Percentiles rank a stretch among this genome's conserved stretches.
phyloP scores from a whole-genome alignment of 2,888 invertebrate genomes.

The Thymelicus acteon region DNA sequence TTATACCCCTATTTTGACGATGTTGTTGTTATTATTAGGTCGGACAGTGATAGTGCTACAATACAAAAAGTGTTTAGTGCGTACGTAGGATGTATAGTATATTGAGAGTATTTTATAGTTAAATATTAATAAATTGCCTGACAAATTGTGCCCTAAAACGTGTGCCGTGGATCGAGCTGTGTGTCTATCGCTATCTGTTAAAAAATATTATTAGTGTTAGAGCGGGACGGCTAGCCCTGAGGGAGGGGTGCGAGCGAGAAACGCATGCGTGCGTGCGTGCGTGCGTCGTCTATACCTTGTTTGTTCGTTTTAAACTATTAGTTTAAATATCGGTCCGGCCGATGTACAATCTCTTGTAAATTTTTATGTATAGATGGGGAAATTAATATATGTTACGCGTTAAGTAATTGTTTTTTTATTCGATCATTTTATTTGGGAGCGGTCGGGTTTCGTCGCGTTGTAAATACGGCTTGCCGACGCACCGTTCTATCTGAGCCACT shows the following conservation, averaged over 20 bases:
- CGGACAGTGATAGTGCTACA: constrained; percentile 71
- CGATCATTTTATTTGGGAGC: constrained; percentile 57
- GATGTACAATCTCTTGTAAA: constrained; percentile 81
- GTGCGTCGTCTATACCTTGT: constrained; percentile 42
- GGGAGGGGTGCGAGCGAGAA: constrained; percentile 16
- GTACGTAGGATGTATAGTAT: constrained; percentile 62
- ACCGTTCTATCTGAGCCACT: constrained; percentile 50
- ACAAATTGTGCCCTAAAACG: constrained; percentile 73
- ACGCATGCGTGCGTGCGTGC: constrained; percentile 15
- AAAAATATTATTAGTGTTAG: constrained; percentile 44
- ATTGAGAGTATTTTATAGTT: constrained; percentile 54
- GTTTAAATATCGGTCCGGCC: constrained; percentile 64
- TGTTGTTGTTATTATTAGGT: constrained; percentile 54
- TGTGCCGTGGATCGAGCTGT: constrained; percentile 69
- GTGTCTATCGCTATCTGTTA: constrained; percentile 52
- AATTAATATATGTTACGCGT: constrained; percentile 80
- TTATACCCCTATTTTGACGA: constrained; percentile 48
- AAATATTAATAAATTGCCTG: constrained; percentile 64
- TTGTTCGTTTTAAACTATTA: constrained; percentile 67
- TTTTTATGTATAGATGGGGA: constrained; percentile 81
- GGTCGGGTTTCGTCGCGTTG: constrained; percentile 53
- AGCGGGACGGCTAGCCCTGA: constrained; percentile 45
- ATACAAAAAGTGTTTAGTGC: constrained; percentile 66
- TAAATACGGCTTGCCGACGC: constrained; percentile 59
- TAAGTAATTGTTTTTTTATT: constrained; percentile 70